Percentiles rank a stretch among this genome's conserved stretches.
Evolutionary conservation across 2,797 vertebrate species (phyloP).

Genomic region (Hemitrygon akajei): DNA sequence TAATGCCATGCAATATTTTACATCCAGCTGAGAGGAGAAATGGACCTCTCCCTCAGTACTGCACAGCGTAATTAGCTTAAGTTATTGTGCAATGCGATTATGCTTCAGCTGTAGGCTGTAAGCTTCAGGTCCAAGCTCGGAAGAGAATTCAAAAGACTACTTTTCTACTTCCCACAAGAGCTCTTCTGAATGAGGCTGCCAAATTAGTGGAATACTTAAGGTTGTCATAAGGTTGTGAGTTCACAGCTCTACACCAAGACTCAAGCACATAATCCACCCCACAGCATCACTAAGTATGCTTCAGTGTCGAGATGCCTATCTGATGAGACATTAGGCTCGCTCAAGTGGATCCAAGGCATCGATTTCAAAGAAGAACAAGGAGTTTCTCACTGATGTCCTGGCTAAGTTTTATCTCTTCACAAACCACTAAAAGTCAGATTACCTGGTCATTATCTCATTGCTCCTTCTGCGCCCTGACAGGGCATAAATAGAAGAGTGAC

Average conservation of each 20-base stretch:
- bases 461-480: not conserved
- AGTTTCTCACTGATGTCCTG: not conserved
- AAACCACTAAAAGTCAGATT: not conserved
- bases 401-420: not conserved
- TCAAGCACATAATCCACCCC: not conserved
- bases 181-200: not conserved
- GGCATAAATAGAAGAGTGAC: not conserved
- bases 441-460: not conserved
- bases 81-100: not conserved
- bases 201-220: not conserved
- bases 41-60: not conserved
- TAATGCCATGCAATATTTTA: too few relatives aligned
- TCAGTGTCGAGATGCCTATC: not conserved
- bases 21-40: too few relatives aligned
- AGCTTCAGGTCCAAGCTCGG: not conserved
- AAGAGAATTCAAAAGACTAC: not conserved
- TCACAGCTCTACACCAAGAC: not conserved
- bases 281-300: not conserved
- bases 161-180: not conserved
- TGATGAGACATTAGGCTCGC: not conserved
- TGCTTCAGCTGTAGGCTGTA: not conserved
- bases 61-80: not conserved
- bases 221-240: not conserved
- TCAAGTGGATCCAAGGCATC: not conserved
- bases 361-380: not conserved